A percentile compares a stretch with the other conserved stretches of the same genome.
These are phyloP conservation scores for Blera fallax DNA, from an alignment of 2,888 invertebrate genomes.

Conservation along the genomic window DNA sequence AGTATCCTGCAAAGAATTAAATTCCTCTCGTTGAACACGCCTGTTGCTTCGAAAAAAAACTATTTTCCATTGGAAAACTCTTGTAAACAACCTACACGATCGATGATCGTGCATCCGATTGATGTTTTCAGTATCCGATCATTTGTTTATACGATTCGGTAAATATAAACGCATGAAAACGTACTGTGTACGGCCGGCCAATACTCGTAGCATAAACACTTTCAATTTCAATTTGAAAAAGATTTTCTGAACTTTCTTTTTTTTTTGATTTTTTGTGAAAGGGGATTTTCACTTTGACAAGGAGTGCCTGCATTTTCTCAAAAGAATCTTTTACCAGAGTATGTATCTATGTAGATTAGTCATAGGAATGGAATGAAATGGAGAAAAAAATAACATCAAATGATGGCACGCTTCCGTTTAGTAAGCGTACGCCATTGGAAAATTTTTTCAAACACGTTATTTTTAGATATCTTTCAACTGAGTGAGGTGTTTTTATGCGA, in stretches of 20 bases:
- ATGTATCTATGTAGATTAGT: background rate
- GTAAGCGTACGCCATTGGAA: constrained; percentile 3
- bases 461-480: constrained; percentile 41
- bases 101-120: constrained; percentile 59
- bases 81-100: constrained; percentile 48
- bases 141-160: constrained; percentile 62
- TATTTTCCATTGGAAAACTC: no score
- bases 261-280: background rate
- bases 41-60: constrained; percentile 38
- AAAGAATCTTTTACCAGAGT: background rate
- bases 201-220: constrained; percentile 65
- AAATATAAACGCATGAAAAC: constrained; percentile 14
- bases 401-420: constrained; percentile 55
- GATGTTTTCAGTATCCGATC: constrained; percentile 59
- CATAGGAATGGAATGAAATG: constrained; percentile 11
- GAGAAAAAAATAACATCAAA: background rate
- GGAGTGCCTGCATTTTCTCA: constrained; percentile 31
- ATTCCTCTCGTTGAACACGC: constrained; percentile 24
- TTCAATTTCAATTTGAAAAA: constrained; percentile 49
- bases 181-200: constrained; percentile 36
- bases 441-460: constrained; percentile 14
- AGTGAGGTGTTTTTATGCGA: constrained; percentile 18
- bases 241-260: background rate
- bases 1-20: constrained; percentile 51
- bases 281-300: background rate